Percentiles rank a stretch among this genome's conserved stretches.
Conservation (phyloP, 2,797 vertebrate genomes). For the Hybognathus amarus region DNA sequence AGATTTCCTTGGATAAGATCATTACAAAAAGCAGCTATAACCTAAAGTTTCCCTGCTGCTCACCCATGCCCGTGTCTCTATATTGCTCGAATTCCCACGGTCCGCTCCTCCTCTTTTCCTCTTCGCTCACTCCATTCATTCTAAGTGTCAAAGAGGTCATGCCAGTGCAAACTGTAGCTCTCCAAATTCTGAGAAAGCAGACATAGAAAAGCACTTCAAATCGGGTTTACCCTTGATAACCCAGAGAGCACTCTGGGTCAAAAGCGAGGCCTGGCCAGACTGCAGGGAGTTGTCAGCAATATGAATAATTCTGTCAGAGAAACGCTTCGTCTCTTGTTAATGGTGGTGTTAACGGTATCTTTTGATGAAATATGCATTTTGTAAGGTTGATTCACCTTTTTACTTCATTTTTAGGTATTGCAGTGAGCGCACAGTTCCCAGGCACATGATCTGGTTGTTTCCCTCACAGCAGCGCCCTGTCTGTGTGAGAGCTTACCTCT, state of each 20-base stretch:
- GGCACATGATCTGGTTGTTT: background rate
- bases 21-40: background rate
- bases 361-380: conserved; percentile 42
- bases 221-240: conserved; percentile 25
- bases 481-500: background rate
- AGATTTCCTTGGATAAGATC: background rate
- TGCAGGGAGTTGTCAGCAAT: conserved; percentile 8
- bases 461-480: background rate
- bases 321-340: conserved; percentile 33
- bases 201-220: conserved; percentile 60
- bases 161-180: conserved; percentile 3
- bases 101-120: background rate
- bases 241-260: conserved; percentile 30
- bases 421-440: background rate
- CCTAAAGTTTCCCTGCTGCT: background rate
- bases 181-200: conserved; percentile 35
- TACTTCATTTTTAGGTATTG: background rate
- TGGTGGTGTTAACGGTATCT: background rate
- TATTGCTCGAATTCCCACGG: background rate
- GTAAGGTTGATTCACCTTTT: background rate
- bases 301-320: conserved; percentile 53
- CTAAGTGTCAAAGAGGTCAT: conserved; percentile 26
- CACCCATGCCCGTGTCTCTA: background rate
- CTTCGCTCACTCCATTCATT: background rate
- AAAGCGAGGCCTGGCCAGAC: background rate